phyloP scores from a whole-genome alignment of 2,888 invertebrate species.

The Danaus chrysippus region DNA sequence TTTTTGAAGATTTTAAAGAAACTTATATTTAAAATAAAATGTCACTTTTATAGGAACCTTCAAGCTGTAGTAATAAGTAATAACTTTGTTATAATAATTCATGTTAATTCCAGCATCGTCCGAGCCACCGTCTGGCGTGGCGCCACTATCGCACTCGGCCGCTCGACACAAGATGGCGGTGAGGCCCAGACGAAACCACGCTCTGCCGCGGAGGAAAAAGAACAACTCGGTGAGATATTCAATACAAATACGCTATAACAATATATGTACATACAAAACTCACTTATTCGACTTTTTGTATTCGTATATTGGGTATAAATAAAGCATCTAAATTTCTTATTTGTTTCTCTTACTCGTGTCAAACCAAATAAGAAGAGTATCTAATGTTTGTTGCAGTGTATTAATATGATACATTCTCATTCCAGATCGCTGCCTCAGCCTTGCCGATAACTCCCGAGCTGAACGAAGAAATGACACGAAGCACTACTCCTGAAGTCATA shows the following conservation, averaged over 20 bases:
- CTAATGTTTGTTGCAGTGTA: background rate
- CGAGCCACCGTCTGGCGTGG: conserved; percentile 74
- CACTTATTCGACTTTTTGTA: conserved; percentile 14
- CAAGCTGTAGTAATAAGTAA: too few relatives aligned
- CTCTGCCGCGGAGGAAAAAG: conserved; percentile 83
- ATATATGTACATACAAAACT: too few relatives aligned
- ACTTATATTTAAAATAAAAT: too few relatives aligned
- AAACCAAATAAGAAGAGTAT: background rate
- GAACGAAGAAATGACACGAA: conserved; percentile 85
- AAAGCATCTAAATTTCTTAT: background rate
- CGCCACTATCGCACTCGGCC: conserved; percentile 87
- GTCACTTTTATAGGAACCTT: too few relatives aligned
- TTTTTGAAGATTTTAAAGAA: too few relatives aligned
- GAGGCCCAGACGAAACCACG: conserved; percentile 86
- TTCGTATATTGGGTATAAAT: background rate
- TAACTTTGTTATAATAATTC: too few relatives aligned
- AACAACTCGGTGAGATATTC: conserved; percentile 54
- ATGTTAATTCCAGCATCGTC: conserved; percentile 52
- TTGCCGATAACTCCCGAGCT: conserved; percentile 87
- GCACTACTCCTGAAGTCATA: conserved; percentile 80
- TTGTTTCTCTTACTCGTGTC: background rate
- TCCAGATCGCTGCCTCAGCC: conserved; percentile 78
- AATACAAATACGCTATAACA: too few relatives aligned
- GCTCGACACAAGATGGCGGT: conserved; percentile 90
- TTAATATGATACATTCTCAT: conserved; percentile 24